These are phyloP conservation scores for Marasmarcha lunaedactyla DNA, from an alignment of 2,888 invertebrate genomes.

Conservation along the genomic window DNA sequence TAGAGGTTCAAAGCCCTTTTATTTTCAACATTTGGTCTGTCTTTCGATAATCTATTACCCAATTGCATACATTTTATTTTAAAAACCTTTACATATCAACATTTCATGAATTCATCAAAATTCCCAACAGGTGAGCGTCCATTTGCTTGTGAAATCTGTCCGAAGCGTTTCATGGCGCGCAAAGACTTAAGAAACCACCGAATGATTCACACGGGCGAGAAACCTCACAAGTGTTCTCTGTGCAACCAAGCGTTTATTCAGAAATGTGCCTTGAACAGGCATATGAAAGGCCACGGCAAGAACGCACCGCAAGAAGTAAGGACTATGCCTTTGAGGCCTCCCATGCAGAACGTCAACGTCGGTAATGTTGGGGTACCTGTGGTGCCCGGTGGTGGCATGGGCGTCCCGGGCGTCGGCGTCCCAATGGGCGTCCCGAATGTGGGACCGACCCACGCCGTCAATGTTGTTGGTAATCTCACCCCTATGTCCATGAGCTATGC, in stretches of 20 bases:
- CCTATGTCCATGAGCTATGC: conserved; percentile 14
- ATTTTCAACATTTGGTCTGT: too few relatives aligned
- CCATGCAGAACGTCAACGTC: not conserved
- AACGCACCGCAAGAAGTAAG: conserved; percentile 9
- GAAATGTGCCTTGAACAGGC: conserved; percentile 91
- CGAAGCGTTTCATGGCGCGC: conserved; percentile 91
- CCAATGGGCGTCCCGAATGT: not conserved
- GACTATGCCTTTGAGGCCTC: not conserved
- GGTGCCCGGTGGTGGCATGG: not conserved
- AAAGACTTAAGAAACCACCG: conserved; percentile 93
- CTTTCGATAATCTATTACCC: too few relatives aligned
- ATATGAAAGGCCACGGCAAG: conserved; percentile 77
- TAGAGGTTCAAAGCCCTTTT: too few relatives aligned
- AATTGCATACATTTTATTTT: too few relatives aligned
- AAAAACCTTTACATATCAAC: too few relatives aligned
- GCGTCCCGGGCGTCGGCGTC: not conserved
- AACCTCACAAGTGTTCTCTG: conserved; percentile 89
- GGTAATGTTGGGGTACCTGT: not conserved
- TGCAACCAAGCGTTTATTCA: conserved; percentile 94
- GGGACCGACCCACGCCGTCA: not conserved
- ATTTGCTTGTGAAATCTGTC: conserved; percentile 87
- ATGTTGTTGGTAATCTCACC: conserved; percentile 9
- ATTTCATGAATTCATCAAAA: too few relatives aligned
- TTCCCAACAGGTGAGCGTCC: conserved; percentile 74
- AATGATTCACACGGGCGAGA: conserved; percentile 91